Evolutionary conservation across 2,113 vertebrate genomes (phyloP), one percentile per base, ranked within the genome.

Genomic region (Eubucco bourcierii): DNA sequence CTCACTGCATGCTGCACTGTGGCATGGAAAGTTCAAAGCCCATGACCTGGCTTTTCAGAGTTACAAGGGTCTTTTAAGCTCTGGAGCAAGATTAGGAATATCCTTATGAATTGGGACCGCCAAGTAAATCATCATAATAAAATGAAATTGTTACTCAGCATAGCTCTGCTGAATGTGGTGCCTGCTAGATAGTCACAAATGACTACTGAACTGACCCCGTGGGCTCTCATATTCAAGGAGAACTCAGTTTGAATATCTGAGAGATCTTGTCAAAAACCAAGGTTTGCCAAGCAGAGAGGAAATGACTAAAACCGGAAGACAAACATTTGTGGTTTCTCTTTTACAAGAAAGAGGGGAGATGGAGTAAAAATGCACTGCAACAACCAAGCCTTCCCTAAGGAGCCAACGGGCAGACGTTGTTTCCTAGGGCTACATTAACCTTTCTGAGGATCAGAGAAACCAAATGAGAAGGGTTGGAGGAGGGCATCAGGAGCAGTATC

Each of bases 281-380:
- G 41, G 21, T 39, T 67, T 88, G 64, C 44, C 33, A 53, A 74
- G 20, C 33, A 18, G 56, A 93, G 78, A 93, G 96, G 97, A 98
- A 98, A 76, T 90, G 23, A 90, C 66, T 75, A 75, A 88, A 95
- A 94, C 53, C 71, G 93, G 97, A 97, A 97, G 96, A 96, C 93
- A 85, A 94, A 73, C 55, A 44, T 80, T 74, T 89, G 94, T 67
- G 89, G 97, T 97, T 96, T 94, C 74, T 41, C 21, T 95, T 73
- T 28, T 28, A 81, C 39, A 34, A 63, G 47, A 41, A 39, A 25
- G 33, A 29, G 37, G 9, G 19, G 71, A 87, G 61, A 52, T 0
- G 0, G 7, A 73, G 65, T 87, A 65, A 75, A 90, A 86, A 85
- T 12, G 14, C 53, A 47, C 41, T 86, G 58, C 68, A 23, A 65